Base-by-base conservation (phyloP, 2,797 vertebrate species). In the Podargus strigoides region DNA sequence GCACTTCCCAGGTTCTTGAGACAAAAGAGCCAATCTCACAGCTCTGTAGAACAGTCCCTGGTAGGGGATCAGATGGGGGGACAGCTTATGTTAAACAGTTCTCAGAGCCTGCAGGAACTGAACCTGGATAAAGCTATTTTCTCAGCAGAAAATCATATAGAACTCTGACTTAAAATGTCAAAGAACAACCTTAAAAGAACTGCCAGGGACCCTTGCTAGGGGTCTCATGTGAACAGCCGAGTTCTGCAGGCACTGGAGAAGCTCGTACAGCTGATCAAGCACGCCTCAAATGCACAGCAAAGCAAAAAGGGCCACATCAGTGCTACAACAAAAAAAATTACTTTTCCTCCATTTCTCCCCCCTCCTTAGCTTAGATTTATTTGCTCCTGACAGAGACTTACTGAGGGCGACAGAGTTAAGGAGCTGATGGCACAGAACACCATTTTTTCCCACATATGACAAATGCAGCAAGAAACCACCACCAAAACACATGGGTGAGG, bases 401-500 rank as follows among this genome's bases (percentile, higher is more conserved):
- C 46, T 13, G 47, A 80, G 75, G 37, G 39, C 28, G 56, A 87
- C 68, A 85, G 78, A 85, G 78, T 28, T 28, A 10, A 66, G 68
- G 75, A 76, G 32, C 21, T 49, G 77, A 64, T 49, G 75, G 58
- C 81, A 87, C 64, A 77, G 26, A 89, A 70, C 18, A 27, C 12
- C 13, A 14, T 20, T 66, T 59, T 36, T 59, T 39, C 49, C 50
- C 14, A 30, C 9, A 10, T 8, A 12, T 44, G 42, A 91, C 20
- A 79, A 89, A 75, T 0, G 9, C 60, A 53, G 24, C 27, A 56
- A 46, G 85, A 50, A 92, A 46, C 22, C 47, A 46, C 27, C 0
- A 3, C 50, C 78, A 89, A n/a, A 53, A 41, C 0, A 70, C 47
- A 47, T 0, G 1, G 14, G 37, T 0, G 11, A 75, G 23, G 41